Evolutionary conservation across 2,888 invertebrate genomes (phyloP).

Genomic region (Elgonia sp.): DNA sequence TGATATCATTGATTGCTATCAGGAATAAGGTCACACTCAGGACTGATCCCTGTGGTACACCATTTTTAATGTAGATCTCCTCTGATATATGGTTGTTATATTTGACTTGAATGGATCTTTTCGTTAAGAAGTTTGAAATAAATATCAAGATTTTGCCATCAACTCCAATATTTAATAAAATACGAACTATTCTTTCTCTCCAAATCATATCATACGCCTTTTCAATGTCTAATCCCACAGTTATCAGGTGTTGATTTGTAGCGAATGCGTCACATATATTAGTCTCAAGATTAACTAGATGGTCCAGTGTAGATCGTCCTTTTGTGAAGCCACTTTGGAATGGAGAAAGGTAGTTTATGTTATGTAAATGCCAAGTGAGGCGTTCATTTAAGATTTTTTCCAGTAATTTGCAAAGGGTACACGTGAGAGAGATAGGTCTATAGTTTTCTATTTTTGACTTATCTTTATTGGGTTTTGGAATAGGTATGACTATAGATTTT

Average conservation of each 20-base stretch:
- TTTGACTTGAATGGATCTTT: background rate
- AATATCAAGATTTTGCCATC: background rate
- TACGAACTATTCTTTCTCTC: conserved; percentile 61
- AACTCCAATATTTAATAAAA: conserved; percentile 32
- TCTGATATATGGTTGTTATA: background rate
- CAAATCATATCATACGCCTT: conserved; percentile 76
- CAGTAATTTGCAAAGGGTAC: conserved; percentile 45
- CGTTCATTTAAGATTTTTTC: conserved; percentile 49
- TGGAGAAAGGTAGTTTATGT: background rate
- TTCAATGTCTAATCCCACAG: conserved; percentile 49
- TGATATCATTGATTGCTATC: background rate
- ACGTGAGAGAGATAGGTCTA: conserved; percentile 61
- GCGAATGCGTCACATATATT: conserved; percentile 63
- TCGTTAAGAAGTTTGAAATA: background rate
- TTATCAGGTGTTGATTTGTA: conserved; percentile 59
- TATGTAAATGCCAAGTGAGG: conserved; percentile 18
- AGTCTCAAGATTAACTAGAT: conserved; percentile 65
- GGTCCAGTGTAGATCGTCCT: conserved; percentile 49
- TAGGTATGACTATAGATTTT: conserved; percentile 27
- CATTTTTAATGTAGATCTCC: background rate
- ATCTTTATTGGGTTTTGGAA: conserved; percentile 59
- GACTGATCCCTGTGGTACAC: background rate
- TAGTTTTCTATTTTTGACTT: conserved; percentile 38
- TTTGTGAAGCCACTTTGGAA: conserved; percentile 47
- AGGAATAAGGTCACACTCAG: background rate